Conservation (phyloP, 2,888 invertebrate species). For the Patella ulyssiponensis region DNA sequence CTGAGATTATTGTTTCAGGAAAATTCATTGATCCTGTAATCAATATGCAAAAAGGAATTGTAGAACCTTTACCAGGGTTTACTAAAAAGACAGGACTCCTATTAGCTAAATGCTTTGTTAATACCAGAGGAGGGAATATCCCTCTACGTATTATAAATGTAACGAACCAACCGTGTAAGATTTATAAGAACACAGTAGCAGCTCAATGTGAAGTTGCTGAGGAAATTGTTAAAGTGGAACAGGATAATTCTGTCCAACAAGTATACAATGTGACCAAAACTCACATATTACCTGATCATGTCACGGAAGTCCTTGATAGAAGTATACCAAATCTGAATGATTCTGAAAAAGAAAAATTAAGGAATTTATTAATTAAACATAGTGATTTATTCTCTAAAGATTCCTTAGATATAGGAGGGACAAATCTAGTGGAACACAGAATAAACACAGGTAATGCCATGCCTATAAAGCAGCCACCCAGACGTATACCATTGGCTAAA, state of each 20-base stretch:
- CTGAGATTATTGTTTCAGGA: background rate
- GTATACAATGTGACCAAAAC: too few relatives aligned
- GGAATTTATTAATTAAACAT: too few relatives aligned
- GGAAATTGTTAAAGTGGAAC: background rate
- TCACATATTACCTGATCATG: background rate
- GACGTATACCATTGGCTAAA: background rate
- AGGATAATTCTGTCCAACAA: too few relatives aligned
- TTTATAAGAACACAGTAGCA: background rate
- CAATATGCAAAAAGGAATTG: background rate
- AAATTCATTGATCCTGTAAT: background rate
- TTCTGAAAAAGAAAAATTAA: background rate
- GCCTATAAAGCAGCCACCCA: background rate
- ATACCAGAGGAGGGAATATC: background rate
- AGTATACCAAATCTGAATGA: background rate
- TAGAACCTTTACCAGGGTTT: background rate
- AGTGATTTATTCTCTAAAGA: too few relatives aligned
- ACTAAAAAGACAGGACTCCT: background rate
- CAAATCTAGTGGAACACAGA: too few relatives aligned
- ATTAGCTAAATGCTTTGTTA: background rate
- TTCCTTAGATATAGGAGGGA: too few relatives aligned
- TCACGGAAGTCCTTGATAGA: background rate
- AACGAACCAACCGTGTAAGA: background rate
- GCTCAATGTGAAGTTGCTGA: background rate
- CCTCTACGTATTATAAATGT: background rate
- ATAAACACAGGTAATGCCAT: too few relatives aligned